Percentiles rank a stretch among this genome's conserved stretches.
These are phyloP conservation scores for Athrips mouffetella DNA, from an alignment of 2,888 invertebrate species.

Conservation along the genomic window DNA sequence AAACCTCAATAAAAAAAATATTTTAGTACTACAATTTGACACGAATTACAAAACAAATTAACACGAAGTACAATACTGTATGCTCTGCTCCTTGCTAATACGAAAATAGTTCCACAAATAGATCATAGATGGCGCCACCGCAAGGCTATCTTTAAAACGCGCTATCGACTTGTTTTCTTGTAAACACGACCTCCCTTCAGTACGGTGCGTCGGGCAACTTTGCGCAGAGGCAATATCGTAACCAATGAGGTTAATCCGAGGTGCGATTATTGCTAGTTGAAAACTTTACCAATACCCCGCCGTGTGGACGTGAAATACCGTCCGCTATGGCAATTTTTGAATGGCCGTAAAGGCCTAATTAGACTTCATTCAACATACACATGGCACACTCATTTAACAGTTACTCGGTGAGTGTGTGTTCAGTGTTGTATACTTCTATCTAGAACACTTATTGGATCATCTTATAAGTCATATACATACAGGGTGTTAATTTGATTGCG, in stretches of 20 bases:
- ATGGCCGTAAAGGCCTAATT: constrained; percentile 78
- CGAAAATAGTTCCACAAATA: constrained; percentile 3
- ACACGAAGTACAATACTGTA: no score
- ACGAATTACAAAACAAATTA: no score
- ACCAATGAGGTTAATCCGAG: constrained; percentile 94
- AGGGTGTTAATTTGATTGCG: no score
- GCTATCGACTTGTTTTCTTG: constrained; percentile 23
- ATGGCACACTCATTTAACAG: no score
- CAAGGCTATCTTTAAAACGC: constrained; percentile 27
- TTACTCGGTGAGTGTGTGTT: no score
- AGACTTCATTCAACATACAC: no score
- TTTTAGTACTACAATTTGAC: no score
- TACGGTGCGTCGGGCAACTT: constrained; percentile 74
- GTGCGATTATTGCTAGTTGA: constrained; percentile 96
- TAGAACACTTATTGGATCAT: no score
- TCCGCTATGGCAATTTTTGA: constrained; percentile 92
- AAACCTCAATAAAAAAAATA: no score
- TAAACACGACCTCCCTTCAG: constrained; percentile 1
- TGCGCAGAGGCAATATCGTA: constrained; percentile 96
- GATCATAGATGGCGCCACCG: constrained; percentile 23
- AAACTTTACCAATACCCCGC: constrained; percentile 96
- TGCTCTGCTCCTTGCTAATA: no score
- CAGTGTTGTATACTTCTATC: no score
- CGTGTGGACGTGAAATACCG: constrained; percentile 91
- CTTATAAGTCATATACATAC: no score